Percentiles rank a stretch among this genome's conserved stretches.
Conservation (phyloP, 2,113 vertebrate genomes). For the Hippocampus barbouri region DNA sequence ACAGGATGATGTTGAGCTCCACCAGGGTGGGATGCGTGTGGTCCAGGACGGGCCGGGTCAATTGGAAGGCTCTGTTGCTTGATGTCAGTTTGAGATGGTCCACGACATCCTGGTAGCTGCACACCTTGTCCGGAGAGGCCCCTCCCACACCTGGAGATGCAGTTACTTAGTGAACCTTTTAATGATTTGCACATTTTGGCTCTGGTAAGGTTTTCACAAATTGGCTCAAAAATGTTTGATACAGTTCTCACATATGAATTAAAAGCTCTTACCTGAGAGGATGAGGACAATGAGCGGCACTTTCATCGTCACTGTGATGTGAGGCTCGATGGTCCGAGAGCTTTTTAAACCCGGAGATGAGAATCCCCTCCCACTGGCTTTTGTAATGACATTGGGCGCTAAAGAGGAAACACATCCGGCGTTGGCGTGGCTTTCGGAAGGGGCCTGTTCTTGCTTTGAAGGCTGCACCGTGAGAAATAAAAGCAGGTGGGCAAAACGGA, state of each 20-base stretch:
- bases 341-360: slow-evolving; percentile 12
- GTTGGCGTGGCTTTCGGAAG: slow-evolving; percentile 5
- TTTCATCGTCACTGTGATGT: neutral
- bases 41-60: slow-evolving; percentile 62
- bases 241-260: no score
- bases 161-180: neutral
- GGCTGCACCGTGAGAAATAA: slow-evolving; percentile 4
- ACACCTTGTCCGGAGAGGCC: slow-evolving; percentile 24
- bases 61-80: slow-evolving; percentile 32
- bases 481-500: neutral
- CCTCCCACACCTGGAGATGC: neutral
- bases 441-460: slow-evolving; percentile 13
- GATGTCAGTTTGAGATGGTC: slow-evolving; percentile 64
- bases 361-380: slow-evolving; percentile 23
- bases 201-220: no score
- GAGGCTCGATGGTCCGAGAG: neutral
- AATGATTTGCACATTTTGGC: no score
- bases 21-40: slow-evolving; percentile 49
- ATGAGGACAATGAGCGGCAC: slow-evolving; percentile 34
- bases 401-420: neutral
- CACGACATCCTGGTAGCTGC: slow-evolving; percentile 63
- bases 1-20: slow-evolving; percentile 56
- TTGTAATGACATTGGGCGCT: slow-evolving; percentile 9
- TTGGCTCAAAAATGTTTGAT: no score
- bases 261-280: slow-evolving; percentile 48